Evolutionary conservation across 2,113 vertebrate species (phyloP), one percentile per base, ranked within the genome.

Genomic region (Turdus rufiventris): DNA sequence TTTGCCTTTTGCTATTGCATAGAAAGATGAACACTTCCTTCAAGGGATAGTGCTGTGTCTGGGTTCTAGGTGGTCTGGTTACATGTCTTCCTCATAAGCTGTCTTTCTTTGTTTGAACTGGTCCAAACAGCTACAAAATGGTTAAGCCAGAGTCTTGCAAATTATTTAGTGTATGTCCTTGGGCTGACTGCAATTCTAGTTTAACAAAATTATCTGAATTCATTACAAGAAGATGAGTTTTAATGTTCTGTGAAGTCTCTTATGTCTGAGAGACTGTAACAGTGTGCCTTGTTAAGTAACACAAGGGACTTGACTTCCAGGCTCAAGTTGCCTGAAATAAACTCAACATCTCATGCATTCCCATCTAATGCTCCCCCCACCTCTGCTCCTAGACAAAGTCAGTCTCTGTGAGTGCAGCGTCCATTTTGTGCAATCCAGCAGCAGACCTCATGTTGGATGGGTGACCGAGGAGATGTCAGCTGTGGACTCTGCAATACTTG

Each of bases 241-340:
- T 93, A 95, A 91, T 75, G 70, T 91, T 96, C 66, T 10, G 1
- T 66, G 81, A 85, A 85, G 53, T 28, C 57, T 87, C 54, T 67
- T 92, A 65, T 2, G 4, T 84, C 34, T 0, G 2, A 73, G 79
- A 88, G 65, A 40, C 57, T 36, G 20, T 57, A 84, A 29, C 25
- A 10, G 11, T 31, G 38, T 0, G 20, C 25, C 43, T 33, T 57
- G 18, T 54, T 65, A 80, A 67, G 40, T 33, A 40, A 40, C 79
- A 65, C 29, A 38, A 53, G 42, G 19, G 71, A 85, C 24, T 38
- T 81, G 68, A 71, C 53, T 84, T 62, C 29, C 61, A 81, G 62
- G 43, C 53, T 60, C 29, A 15, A 33, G 48, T 68, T 87, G 36
- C 70, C 42, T 81, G 79, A 92, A 93, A 89, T 79, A 87, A 78